A percentile compares a stretch with the other conserved stretches of the same genome.
Evolutionary conservation across 92 coral and sea anemone species (phyloP).

Genomic region (Heliopora coerulea): DNA sequence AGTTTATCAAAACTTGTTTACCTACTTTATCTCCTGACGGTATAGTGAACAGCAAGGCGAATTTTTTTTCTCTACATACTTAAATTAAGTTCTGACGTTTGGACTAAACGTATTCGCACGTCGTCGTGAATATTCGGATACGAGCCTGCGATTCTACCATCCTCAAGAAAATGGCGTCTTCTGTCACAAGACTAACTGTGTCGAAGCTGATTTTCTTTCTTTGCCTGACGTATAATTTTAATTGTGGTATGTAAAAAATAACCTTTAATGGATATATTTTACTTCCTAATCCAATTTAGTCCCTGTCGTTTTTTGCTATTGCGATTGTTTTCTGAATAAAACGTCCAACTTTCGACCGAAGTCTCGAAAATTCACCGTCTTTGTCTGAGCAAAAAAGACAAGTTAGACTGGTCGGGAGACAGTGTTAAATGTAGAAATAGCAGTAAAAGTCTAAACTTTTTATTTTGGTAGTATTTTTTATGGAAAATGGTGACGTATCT

Average conservation of each 20-base stretch:
- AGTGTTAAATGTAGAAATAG: no score
- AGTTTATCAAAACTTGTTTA: background rate
- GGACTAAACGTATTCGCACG: background rate
- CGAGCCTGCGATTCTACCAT: background rate
- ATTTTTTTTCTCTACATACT: background rate
- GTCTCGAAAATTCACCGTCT: no score
- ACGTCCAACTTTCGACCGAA: no score
- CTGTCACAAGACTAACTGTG: constrained; percentile 2
- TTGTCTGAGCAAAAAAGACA: no score
- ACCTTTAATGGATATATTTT: background rate
- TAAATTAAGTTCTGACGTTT: background rate
- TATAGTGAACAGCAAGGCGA: background rate
- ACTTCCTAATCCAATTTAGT: background rate
- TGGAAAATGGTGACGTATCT: no score
- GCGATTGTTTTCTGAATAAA: background rate
- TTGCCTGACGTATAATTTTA: background rate
- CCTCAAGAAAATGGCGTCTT: constrained; percentile 25
- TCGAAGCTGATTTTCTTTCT: constrained; percentile 24
- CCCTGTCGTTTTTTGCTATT: background rate
- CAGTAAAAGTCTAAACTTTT: no score
- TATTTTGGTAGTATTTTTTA: no score
- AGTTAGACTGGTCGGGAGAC: no score
- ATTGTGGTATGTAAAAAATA: constrained; percentile 25
- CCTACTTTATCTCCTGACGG: background rate
- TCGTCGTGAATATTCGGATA: background rate